These are phyloP conservation scores for Trichoplusia ni DNA, from an alignment of 1,140 invertebrate genomes.

Conservation along the genomic window DNA sequence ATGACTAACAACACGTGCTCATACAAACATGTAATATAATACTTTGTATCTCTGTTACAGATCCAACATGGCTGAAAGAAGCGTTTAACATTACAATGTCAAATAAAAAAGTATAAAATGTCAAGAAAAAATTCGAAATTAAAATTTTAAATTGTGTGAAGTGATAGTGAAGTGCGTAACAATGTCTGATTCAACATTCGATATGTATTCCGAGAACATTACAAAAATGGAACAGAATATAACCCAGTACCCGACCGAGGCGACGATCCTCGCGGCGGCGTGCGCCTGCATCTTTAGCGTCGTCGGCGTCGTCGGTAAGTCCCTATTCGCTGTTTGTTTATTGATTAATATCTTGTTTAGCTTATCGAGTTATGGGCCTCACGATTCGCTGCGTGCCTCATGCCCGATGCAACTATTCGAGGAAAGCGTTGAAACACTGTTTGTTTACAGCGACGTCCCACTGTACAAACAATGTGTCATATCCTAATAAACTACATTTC, in stretches of 20 bases:
- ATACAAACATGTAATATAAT: constrained; percentile 11
- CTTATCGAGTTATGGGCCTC: constrained; percentile 26
- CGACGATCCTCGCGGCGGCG: constrained; percentile 88
- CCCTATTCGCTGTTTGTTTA: constrained; percentile 8
- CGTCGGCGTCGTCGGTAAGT: constrained; percentile 89
- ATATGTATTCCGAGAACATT: constrained; percentile 34
- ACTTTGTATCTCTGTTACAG: constrained; percentile 13
- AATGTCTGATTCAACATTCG: constrained; percentile 11
- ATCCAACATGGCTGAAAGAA: constrained; percentile 14
- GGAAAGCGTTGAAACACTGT: constrained; percentile 40
- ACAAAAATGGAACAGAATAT: constrained; percentile 48
- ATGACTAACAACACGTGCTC: constrained; percentile 28
- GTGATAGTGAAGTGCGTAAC: constrained; percentile 22
- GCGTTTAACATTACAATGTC: neutral
- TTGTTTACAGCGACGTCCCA: constrained; percentile 36
- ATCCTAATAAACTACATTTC: constrained; percentile 36
- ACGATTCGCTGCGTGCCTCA: neutral
- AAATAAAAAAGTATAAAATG: constrained; percentile 19
- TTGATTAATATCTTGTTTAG: constrained; percentile 39
- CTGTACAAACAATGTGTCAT: constrained; percentile 36
- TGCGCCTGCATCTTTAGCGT: constrained; percentile 90
- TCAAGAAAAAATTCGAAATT: constrained; percentile 23
- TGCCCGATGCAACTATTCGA: constrained; percentile 34
- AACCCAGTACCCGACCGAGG: constrained; percentile 84
- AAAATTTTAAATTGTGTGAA: constrained; percentile 20